Evolutionary conservation across 2,797 vertebrate genomes (phyloP), one percentile per base, ranked within the genome.

Genomic region (Anisognathus igniventris): DNA sequence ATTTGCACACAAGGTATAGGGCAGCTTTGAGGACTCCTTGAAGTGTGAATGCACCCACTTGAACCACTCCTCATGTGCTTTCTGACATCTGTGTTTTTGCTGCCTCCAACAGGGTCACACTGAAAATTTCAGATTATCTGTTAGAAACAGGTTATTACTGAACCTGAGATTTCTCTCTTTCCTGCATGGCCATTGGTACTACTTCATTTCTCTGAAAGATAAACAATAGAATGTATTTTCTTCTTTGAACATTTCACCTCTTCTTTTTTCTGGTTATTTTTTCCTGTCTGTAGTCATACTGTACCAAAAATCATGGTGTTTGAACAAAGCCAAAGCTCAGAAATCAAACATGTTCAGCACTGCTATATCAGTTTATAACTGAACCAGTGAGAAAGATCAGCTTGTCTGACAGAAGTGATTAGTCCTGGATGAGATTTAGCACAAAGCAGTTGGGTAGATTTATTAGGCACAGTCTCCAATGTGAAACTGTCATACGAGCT

Each of bases 71-170:
- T 78, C 1, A 16, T 23, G 56, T 86, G 86, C 48, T 72, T 76
- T 37, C 61, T 79, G 85, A 96, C 95, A 92, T 83, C 95, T 54
- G 40, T 72, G 76, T 79, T 86, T 93, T 72, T 97, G 91, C 90
- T 96, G 88, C 86, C 76, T 92, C 84, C 82, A 91, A 67, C 85
- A 88, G 78, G 81, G 73, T 85, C 85, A 14, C 42, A 15, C 31
- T 71, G 86, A 94, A 94, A 73, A 56, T 44, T 50, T 91, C 60
- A 71, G 35, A n/a, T 64, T 78, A 68, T 93, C 93, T 93, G 56
- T 33, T 6, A 62, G 64, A 57, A 82, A 42, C 3, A 21, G 23
- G 17, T 33, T 72, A 37, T 24, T 88, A 12, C 37, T 27, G 47
- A 91, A 67, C n/a, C n/a, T 92, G 33, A 57, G n/a, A 20, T 15